Conservation (phyloP, 2,888 invertebrate species). For the Gandaritis pyraliata region DNA sequence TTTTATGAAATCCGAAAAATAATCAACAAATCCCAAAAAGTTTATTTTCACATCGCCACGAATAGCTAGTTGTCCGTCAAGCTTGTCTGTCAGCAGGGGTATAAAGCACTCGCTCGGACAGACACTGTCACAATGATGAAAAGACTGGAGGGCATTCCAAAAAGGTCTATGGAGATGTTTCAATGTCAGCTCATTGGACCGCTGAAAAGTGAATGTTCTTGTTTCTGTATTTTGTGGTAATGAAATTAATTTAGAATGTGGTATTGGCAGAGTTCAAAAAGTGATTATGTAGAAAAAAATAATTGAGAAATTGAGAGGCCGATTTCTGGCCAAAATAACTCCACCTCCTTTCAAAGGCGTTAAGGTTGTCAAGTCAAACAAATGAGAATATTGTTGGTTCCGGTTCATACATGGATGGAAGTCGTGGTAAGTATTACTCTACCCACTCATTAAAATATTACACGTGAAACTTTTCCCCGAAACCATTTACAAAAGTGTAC, state of each 20-base stretch:
- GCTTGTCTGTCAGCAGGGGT: slow-evolving; percentile 34
- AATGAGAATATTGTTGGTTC: too few species aligned
- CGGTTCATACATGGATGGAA: too few species aligned
- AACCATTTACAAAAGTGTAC: slow-evolving; percentile 51
- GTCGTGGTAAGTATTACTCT: slow-evolving; percentile 6
- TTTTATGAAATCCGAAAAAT: slow-evolving; percentile 6
- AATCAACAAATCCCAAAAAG: slow-evolving; percentile 9
- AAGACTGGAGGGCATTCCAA: slow-evolving; percentile 29
- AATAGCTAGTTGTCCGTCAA: slow-evolving; percentile 33
- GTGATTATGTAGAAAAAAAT: too few species aligned
- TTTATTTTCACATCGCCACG: slow-evolving; percentile 16
- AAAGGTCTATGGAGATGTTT: slow-evolving; percentile 28
- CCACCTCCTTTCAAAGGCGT: too few species aligned
- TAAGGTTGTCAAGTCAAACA: too few species aligned
- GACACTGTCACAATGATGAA: slow-evolving; percentile 43
- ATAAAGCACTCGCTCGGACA: slow-evolving; percentile 38
- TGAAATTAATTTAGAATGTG: too few species aligned
- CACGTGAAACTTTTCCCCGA: slow-evolving; percentile 44
- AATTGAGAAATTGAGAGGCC: too few species aligned
- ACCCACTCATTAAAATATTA: slow-evolving; percentile 49
- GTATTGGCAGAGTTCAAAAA: too few species aligned
- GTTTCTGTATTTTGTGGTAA: too few species aligned
- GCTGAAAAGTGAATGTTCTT: not conserved
- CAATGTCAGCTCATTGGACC: slow-evolving; percentile 17
- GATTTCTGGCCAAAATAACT: too few species aligned